These are phyloP conservation scores for Athetis lepigone DNA, from an alignment of 2,888 invertebrate species.

Conservation along the genomic window DNA sequence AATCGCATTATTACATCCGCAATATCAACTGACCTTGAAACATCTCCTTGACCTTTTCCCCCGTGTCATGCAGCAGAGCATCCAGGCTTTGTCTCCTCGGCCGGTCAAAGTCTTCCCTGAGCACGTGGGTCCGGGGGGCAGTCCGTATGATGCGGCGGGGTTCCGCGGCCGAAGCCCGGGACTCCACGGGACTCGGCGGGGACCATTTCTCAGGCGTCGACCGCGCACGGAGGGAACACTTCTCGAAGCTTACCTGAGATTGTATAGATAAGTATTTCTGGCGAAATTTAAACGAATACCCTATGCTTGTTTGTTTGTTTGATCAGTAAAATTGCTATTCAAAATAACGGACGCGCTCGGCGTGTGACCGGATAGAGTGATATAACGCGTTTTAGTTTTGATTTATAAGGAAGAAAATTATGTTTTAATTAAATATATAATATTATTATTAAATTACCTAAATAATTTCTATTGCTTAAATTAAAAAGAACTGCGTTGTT, in stretches of 20 bases:
- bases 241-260: slow-evolving; percentile 87
- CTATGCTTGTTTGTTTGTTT: too few relatives aligned
- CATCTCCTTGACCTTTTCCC: slow-evolving; percentile 95
- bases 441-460: too few relatives aligned
- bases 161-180: slow-evolving; percentile 79
- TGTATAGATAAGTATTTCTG: neutral
- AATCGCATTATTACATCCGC: too few relatives aligned
- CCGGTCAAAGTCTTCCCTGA: slow-evolving; percentile 65
- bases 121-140: slow-evolving; percentile 65
- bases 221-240: slow-evolving; percentile 87
- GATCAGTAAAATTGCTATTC: too few relatives aligned
- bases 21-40: slow-evolving; percentile 92
- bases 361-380: too few relatives aligned
- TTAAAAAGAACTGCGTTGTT: too few relatives aligned
- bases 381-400: too few relatives aligned
- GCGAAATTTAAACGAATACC: neutral
- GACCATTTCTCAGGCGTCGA: slow-evolving; percentile 82
- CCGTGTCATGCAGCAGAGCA: slow-evolving; percentile 93
- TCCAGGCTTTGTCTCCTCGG: slow-evolving; percentile 93
- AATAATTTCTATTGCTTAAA: too few relatives aligned
- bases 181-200: slow-evolving; percentile 79
- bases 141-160: slow-evolving; percentile 78
- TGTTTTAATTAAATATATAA: too few relatives aligned
- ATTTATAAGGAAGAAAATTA: too few relatives aligned
- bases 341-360: too few relatives aligned